These are phyloP conservation scores for Enteromius fasciolatus DNA, from an alignment of 2,797 vertebrate genomes.

Conservation along the genomic window DNA sequence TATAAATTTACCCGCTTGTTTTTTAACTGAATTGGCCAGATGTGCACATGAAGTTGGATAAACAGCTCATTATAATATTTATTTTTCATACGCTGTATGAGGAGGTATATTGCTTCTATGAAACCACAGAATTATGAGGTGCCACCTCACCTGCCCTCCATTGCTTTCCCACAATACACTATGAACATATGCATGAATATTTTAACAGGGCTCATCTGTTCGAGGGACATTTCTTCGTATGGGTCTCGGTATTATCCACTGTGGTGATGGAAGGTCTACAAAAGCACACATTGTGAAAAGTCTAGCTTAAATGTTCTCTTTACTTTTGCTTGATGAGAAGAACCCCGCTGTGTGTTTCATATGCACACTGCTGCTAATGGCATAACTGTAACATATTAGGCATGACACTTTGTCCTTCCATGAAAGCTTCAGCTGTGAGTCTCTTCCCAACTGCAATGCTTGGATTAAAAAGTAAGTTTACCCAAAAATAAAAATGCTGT, in stretches of 20 bases:
- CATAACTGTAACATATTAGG: conserved; percentile 61
- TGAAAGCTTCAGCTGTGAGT: conserved; percentile 52
- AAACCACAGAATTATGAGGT: conserved; percentile 40
- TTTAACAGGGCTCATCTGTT: conserved; percentile 8
- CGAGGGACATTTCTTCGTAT: conserved; percentile 5
- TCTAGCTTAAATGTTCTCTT: conserved; percentile 55
- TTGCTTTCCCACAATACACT: conserved; percentile 23
- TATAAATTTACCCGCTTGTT: conserved; percentile 79
- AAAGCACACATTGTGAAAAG: conserved; percentile 50
- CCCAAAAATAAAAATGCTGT: not conserved
- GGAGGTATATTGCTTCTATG: conserved; percentile 15
- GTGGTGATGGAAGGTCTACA: conserved; percentile 46
- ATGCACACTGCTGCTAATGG: conserved; percentile 57
- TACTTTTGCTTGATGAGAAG: conserved; percentile 51
- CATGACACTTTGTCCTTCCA: conserved; percentile 61
- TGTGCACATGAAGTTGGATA: conserved; percentile 76
- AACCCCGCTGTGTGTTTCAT: conserved; percentile 52
- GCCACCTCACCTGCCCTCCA: conserved; percentile 45
- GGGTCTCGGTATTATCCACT: conserved; percentile 48
- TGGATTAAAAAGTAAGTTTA: conserved; percentile 22
- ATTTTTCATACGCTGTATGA: conserved; percentile 49
- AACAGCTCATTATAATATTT: conserved; percentile 74
- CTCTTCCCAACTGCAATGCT: conserved; percentile 63
- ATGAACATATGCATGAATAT: conserved; percentile 25
- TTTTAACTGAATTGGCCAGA: conserved; percentile 77